Percentiles rank a stretch among this genome's conserved stretches.
Conservation (phyloP, 2,113 vertebrate genomes). For the Platysternon megacephalum region DNA sequence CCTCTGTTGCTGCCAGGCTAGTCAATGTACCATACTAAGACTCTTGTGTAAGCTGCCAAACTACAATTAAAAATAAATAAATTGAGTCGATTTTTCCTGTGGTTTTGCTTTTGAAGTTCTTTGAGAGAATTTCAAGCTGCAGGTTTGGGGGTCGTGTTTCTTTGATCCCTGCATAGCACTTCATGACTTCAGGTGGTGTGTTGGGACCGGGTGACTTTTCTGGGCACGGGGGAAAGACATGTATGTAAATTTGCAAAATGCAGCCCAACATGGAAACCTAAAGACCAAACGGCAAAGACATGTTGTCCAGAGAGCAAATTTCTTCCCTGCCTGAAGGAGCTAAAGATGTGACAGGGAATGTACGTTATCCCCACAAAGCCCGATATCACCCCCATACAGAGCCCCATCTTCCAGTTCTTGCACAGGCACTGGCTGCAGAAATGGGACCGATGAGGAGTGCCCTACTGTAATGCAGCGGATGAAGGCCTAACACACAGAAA, state of each 20-base stretch:
- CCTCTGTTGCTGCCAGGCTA: no score
- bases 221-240: background rate
- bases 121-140: background rate
- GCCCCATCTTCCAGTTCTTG: no score
- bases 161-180: background rate
- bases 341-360: background rate
- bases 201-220: background rate
- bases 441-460: no score
- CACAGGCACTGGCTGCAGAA: no score
- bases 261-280: background rate
- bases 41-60: background rate
- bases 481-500: no score
- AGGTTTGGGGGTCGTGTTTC: no score
- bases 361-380: no score
- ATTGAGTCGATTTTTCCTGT: background rate
- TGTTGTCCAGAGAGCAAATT: no score
- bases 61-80: background rate
- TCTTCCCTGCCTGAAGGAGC: background rate
- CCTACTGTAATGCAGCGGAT: no score
- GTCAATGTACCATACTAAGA: no score
- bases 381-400: no score
- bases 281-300: background rate
- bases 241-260: background rate
- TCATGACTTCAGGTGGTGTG: background rate
- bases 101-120: background rate